Base-by-base conservation (phyloP, 2,888 invertebrate genomes). In the Eilema depressum region DNA sequence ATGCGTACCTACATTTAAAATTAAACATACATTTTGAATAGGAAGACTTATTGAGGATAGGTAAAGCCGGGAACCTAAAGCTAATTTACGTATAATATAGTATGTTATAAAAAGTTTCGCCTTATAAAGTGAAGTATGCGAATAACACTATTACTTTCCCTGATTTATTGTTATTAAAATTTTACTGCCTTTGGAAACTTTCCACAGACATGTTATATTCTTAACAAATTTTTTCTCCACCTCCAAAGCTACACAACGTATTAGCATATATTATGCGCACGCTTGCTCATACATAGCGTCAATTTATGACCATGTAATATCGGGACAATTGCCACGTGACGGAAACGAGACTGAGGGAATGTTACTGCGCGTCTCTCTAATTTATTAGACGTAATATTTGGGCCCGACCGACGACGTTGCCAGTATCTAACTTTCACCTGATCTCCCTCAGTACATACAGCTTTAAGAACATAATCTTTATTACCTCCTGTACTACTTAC, bases 241-340 rank as follows among this genome's bases (percentile, higher is more conserved):
- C 82, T 83, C 79, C 76, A 82, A 84, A 82, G 81, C 84, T 82
- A 85, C 84, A 86, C 83, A 79, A 86, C 79, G 85, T 85, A 87
- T 90, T 89, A 90, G 84, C 88, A 88, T 88, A 89, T 86, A 84
- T 86, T 84, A 84, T 77, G 80, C 79, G 78, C 74, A 72, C 74
- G 80, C 73, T 76, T 80, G 77, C 80, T 77, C 83, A 78, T 79
- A 81, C 81, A 84, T 81, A 80, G 76, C 85, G 83, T 86, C 85
- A 90, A 91, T 92, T 92, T 92, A 93, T 91, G 88, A 85, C 85
- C 89, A 86, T 91, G 92, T 93, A 93, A 93, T 93, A 93, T 93
- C 88, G 87, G 88, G 91, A 92, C 91, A 89, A 91, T 92, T 92
- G 91, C 89, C 85, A 87, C 89, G 86, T 85, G 84, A 88, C 88